Conservation (phyloP, 1,140 invertebrate genomes). For the Epicauta chinensis region DNA sequence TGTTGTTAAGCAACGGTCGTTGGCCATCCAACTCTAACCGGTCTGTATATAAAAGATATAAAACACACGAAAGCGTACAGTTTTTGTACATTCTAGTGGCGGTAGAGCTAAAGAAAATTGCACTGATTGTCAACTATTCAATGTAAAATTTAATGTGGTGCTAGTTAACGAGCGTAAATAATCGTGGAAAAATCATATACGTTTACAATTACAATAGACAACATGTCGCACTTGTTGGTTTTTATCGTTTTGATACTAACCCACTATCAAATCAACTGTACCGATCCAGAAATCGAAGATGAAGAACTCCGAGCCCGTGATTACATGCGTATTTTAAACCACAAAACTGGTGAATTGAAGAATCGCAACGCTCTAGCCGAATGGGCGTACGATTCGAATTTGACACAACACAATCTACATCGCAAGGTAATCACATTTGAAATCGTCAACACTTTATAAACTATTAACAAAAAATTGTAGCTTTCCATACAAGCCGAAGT, state of each 20-base stretch:
- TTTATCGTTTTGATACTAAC: not conserved
- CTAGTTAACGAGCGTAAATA: not conserved
- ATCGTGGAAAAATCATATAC: not conserved
- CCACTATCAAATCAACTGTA: not conserved
- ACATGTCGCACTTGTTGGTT: not conserved
- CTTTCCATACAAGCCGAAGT: constrained; percentile 22
- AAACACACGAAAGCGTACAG: not conserved
- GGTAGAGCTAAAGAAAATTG: constrained; percentile 1
- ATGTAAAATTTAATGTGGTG: too few relatives aligned
- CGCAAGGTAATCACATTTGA: constrained; percentile 39
- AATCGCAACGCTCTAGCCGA: constrained; percentile 50
- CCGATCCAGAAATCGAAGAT: constrained; percentile 48
- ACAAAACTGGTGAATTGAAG: constrained; percentile 48
- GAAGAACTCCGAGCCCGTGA: constrained; percentile 53
- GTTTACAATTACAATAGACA: not conserved
- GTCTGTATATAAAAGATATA: not conserved
- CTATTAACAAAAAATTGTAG: constrained; percentile 13
- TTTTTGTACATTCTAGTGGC: not conserved
- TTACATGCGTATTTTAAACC: constrained; percentile 55
- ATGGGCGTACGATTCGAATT: constrained; percentile 69
- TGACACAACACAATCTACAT: constrained; percentile 63
- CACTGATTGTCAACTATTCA: not conserved
- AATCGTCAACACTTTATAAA: not conserved
- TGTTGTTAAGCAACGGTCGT: constrained; percentile 13
- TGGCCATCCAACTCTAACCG: constrained; percentile 11